These are phyloP conservation scores for Platyscelio sp. DNA, from an alignment of 2,888 invertebrate genomes.

Conservation along the genomic window DNA sequence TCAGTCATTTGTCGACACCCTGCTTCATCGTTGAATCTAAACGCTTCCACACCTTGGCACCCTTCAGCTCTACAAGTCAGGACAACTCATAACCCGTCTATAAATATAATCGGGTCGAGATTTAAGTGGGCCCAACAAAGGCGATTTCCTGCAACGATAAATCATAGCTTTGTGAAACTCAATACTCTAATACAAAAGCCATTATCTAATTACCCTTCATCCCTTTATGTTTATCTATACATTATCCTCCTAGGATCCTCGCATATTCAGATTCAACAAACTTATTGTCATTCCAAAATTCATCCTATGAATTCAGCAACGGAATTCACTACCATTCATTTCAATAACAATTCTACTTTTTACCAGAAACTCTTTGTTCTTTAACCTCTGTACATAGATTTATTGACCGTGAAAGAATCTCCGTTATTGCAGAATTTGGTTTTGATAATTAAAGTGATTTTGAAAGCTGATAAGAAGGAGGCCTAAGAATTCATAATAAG, in stretches of 20 bases:
- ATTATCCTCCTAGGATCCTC: neutral
- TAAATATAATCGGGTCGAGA: neutral
- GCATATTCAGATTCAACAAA: constrained; percentile 30
- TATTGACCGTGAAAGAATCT: too few species aligned
- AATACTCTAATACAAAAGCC: constrained; percentile 35
- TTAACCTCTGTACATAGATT: too few species aligned
- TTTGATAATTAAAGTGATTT: too few species aligned
- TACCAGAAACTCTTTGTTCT: too few species aligned
- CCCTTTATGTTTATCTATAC: neutral
- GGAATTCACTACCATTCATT: neutral
- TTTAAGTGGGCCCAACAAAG: constrained; percentile 31
- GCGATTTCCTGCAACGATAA: constrained; percentile 32
- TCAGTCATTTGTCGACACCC: constrained; percentile 1
- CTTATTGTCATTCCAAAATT: neutral
- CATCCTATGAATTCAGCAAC: neutral
- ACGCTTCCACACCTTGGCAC: constrained; percentile 18
- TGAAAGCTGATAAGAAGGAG: too few species aligned
- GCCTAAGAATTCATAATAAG: too few species aligned
- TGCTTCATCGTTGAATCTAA: neutral
- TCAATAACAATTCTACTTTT: too few species aligned
- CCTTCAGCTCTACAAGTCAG: constrained; percentile 6
- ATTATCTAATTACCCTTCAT: constrained; percentile 42
- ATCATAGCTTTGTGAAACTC: constrained; percentile 28
- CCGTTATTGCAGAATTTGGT: too few species aligned
- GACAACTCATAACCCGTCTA: neutral